Percentiles rank a stretch among this genome's conserved stretches.
Conservation (phyloP, 2,113 vertebrate genomes). For the Pseudonaja textilis region DNA sequence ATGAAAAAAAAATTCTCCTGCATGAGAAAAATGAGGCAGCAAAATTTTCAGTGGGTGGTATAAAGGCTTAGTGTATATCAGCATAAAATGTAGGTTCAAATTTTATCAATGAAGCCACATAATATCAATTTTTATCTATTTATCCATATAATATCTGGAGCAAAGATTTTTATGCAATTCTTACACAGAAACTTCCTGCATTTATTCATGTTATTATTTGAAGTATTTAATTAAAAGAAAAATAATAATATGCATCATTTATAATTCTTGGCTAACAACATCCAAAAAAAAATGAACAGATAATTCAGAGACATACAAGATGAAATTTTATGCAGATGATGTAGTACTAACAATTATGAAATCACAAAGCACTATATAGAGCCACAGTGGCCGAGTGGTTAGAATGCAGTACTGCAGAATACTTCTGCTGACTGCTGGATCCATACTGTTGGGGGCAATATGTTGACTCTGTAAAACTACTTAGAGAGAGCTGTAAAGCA, state of each 20-base stretch:
- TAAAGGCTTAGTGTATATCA: not conserved
- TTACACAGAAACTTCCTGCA: not conserved
- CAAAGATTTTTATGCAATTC: not conserved
- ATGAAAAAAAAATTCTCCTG: conserved; percentile 20
- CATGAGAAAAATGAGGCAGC: conserved; percentile 34
- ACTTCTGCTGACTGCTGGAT: too few species aligned
- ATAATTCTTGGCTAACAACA: not conserved
- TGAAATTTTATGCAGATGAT: not conserved
- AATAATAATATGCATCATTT: not conserved
- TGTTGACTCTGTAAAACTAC: too few species aligned
- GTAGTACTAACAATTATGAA: not conserved
- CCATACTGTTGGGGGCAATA: too few species aligned
- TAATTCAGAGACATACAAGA: not conserved
- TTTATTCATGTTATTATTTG: not conserved
- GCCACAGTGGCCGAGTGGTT: too few species aligned
- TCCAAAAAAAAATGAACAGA: not conserved
- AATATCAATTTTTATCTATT: too few species aligned
- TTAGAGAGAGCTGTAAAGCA: too few species aligned
- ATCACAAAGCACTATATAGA: not conserved
- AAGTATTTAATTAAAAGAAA: not conserved
- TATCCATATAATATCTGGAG: not conserved
- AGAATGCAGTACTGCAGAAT: too few species aligned
- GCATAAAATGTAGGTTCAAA: conserved; percentile 16
- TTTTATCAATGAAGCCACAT: conserved; percentile 18
- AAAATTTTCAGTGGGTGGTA: not conserved